These are phyloP conservation scores for Amphilophus citrinellus DNA, from an alignment of 2,113 vertebrate species.

Conservation along the genomic window DNA sequence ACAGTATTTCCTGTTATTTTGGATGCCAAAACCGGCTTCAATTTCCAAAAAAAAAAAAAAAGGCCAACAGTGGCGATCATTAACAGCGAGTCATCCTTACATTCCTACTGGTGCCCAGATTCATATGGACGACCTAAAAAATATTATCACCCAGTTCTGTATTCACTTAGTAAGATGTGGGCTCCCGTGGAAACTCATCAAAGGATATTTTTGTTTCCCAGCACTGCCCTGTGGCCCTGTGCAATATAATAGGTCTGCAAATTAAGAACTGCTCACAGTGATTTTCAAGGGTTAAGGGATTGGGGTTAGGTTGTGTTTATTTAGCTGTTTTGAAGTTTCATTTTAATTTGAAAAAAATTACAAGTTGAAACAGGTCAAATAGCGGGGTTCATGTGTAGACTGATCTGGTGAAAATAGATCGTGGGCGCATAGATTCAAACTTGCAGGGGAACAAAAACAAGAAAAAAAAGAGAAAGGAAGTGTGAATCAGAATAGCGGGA, in stretches of 20 bases:
- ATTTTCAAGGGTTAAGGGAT: not conserved
- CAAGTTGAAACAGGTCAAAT: not conserved
- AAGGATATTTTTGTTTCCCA: not conserved
- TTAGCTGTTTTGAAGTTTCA: not conserved
- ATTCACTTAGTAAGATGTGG: conserved; percentile 2
- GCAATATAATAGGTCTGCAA: not conserved
- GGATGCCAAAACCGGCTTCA: not conserved
- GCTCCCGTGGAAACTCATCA: not conserved
- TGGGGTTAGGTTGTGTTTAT: not conserved
- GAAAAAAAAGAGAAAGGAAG: conserved; percentile 55
- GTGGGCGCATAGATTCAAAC: not conserved
- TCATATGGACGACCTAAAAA: not conserved
- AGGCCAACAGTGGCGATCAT: not conserved
- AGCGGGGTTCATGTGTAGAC: not conserved
- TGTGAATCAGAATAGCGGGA: conserved; percentile 16
- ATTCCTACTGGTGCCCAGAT: not conserved
- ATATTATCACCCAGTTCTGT: not conserved
- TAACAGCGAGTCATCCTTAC: not conserved
- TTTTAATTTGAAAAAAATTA: not conserved
- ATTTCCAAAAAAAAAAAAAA: not conserved
- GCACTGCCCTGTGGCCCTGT: not conserved
- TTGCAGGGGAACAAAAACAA: conserved; percentile 7
- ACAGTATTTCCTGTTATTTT: not conserved
- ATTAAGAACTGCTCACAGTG: not conserved
- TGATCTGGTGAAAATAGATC: not conserved